A percentile compares a stretch with the other conserved stretches of the same genome.
Evolutionary conservation across 2,888 invertebrate species (phyloP).

Genomic region (Schizotus pectinicornis): DNA sequence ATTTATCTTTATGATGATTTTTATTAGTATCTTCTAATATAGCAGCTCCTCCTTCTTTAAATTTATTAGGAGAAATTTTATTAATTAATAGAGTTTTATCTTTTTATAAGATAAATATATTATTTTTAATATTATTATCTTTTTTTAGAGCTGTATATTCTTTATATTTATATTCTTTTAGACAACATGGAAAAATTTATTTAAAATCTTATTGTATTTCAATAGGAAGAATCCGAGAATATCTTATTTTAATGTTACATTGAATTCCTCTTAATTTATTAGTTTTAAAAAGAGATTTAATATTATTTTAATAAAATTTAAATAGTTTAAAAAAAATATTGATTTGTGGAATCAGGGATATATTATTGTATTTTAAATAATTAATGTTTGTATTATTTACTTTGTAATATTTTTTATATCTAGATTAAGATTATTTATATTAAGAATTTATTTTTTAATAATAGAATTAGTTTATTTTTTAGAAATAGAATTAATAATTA

Average conservation of each 20-base stretch:
- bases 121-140: slow-evolving; percentile 64
- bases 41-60: slow-evolving; percentile 70
- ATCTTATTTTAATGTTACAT: slow-evolving; percentile 68
- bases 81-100: slow-evolving; percentile 66
- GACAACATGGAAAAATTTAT: slow-evolving; percentile 67
- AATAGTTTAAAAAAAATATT: slow-evolving; percentile 73
- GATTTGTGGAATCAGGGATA: slow-evolving; percentile 71
- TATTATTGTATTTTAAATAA: slow-evolving; percentile 59
- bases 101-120: slow-evolving; percentile 61
- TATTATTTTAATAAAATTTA: slow-evolving; percentile 64
- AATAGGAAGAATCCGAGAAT: slow-evolving; percentile 62
- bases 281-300: slow-evolving; percentile 63
- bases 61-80: slow-evolving; percentile 71
- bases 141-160: slow-evolving; percentile 72
- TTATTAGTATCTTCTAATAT: slow-evolving; percentile 69
- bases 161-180: slow-evolving; percentile 68
- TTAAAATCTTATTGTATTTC: slow-evolving; percentile 61
- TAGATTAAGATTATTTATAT: slow-evolving; percentile 56
- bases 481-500: slow-evolving; percentile 64
- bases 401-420: slow-evolving; percentile 61
- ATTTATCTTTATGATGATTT: slow-evolving; percentile 67
- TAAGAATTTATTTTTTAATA: slow-evolving; percentile 52
- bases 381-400: slow-evolving; percentile 62
- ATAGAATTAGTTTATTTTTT: slow-evolving; percentile 62
- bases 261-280: slow-evolving; percentile 69